A percentile compares a stretch with the other conserved stretches of the same genome.
Conservation (phyloP, 1,140 invertebrate genomes). For the Linepithema humile region DNA sequence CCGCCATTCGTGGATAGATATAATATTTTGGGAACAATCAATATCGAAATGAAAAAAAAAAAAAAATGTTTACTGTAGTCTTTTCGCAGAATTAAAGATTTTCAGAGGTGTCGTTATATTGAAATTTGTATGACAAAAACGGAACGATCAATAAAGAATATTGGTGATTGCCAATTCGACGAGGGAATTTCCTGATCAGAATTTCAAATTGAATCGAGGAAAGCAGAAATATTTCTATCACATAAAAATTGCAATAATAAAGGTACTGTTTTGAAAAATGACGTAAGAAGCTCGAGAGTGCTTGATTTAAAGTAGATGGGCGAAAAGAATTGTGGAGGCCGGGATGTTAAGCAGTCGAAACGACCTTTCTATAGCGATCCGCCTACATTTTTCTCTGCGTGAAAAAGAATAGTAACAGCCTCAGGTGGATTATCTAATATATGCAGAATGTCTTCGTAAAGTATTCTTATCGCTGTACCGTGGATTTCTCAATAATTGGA, state of each 20-base stretch:
- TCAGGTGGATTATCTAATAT: conserved; percentile 39
- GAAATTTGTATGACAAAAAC: conserved; percentile 29
- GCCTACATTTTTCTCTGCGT: background rate
- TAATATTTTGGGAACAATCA: background rate
- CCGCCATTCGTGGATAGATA: too few relatives aligned
- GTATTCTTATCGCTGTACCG: background rate
- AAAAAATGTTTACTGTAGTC: conserved; percentile 20
- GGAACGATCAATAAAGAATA: conserved; percentile 43
- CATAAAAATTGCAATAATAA: conserved; percentile 37
- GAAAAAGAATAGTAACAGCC: conserved; percentile 27
- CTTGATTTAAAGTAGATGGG: conserved; percentile 34
- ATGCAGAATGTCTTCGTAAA: background rate
- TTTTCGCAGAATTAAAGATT: conserved; percentile 42
- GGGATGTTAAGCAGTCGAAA: conserved; percentile 40
- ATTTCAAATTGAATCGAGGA: conserved; percentile 44
- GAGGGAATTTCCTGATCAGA: conserved; percentile 14
- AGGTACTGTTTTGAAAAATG: conserved; percentile 53
- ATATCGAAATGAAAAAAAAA: background rate
- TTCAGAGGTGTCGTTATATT: conserved; percentile 24
- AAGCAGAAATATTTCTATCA: conserved; percentile 47
- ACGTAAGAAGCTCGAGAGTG: conserved; percentile 13
- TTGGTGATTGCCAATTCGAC: conserved; percentile 25
- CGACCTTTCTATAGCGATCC: conserved; percentile 38
- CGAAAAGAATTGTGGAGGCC: conserved; percentile 6
- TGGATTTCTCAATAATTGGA: background rate